Conservation (phyloP, 23 tunicate species). For the Halocynthia roretzi region DNA sequence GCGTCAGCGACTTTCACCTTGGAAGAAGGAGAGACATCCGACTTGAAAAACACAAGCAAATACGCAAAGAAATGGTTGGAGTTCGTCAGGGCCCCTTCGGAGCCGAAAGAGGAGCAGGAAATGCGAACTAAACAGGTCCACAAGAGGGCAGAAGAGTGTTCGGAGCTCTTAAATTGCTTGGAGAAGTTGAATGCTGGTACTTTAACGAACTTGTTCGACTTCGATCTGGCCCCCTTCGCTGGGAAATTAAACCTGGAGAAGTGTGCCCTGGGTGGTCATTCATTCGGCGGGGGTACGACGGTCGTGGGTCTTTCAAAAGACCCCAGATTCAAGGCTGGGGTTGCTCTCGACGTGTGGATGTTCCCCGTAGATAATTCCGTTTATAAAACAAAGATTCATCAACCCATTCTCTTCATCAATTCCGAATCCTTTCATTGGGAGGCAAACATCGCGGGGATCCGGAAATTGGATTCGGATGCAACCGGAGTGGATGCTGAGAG, state of each 20-base stretch:
- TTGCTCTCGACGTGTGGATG: conserved; percentile 31
- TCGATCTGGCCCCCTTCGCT: conserved; percentile 13
- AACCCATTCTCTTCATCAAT: conserved; percentile 31
- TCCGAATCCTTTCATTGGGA: conserved; percentile 6
- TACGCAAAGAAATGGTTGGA: conserved; percentile 17
- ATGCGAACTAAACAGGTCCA: conserved; percentile 31
- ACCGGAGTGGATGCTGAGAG: conserved; percentile 21
- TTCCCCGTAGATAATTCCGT: conserved; percentile 1
- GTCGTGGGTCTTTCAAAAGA: conserved; percentile 16
- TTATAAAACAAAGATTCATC: neutral
- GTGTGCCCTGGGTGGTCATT: conserved; percentile 26
- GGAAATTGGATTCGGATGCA: conserved; percentile 13
- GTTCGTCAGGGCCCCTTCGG: neutral
- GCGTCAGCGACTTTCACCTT: conserved; percentile 21
- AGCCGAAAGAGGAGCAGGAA: neutral
- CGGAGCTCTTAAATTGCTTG: neutral
- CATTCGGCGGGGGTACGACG: conserved; percentile 39
- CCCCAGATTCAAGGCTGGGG: conserved; percentile 8
- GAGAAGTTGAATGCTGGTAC: conserved; percentile 29
- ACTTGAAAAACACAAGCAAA: neutral
- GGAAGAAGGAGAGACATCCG: neutral
- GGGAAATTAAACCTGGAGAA: conserved; percentile 25
- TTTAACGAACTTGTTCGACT: neutral
- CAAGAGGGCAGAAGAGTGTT: conserved; percentile 16
- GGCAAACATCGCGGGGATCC: conserved; percentile 19